These are phyloP conservation scores for Eupithecia inturbata DNA, from an alignment of 2,888 invertebrate species.

Conservation along the genomic window DNA sequence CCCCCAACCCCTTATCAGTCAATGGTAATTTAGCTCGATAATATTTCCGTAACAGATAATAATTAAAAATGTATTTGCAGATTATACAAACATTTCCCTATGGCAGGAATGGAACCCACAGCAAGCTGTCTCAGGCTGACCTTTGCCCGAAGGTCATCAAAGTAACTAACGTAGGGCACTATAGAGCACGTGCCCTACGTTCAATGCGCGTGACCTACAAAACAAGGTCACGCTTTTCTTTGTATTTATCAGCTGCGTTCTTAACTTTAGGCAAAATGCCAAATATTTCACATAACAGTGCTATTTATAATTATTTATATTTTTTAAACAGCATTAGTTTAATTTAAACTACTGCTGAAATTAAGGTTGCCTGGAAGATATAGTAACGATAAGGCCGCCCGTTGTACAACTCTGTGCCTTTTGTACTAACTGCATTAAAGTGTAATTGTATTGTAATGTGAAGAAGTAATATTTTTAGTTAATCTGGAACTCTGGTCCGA, in stretches of 20 bases:
- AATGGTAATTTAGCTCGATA: no score
- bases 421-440: background rate
- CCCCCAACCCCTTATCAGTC: no score
- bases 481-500: no score
- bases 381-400: background rate
- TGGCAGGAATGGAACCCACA: background rate
- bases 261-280: background rate
- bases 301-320: background rate
- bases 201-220: background rate
- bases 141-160: no score
- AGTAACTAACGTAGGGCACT: background rate
- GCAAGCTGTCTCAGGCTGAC: background rate
- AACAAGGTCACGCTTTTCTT: background rate
- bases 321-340: background rate
- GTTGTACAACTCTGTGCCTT: background rate
- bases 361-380: background rate
- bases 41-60: no score
- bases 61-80: no score
- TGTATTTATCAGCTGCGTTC: background rate
- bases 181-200: background rate
- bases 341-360: background rate
- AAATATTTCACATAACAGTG: background rate
- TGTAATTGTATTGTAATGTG: background rate
- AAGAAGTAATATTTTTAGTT: background rate
- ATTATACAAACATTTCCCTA: no score